phyloP scores from a whole-genome alignment of 2,113 vertebrate genomes.

The Tragulus kanchil region DNA sequence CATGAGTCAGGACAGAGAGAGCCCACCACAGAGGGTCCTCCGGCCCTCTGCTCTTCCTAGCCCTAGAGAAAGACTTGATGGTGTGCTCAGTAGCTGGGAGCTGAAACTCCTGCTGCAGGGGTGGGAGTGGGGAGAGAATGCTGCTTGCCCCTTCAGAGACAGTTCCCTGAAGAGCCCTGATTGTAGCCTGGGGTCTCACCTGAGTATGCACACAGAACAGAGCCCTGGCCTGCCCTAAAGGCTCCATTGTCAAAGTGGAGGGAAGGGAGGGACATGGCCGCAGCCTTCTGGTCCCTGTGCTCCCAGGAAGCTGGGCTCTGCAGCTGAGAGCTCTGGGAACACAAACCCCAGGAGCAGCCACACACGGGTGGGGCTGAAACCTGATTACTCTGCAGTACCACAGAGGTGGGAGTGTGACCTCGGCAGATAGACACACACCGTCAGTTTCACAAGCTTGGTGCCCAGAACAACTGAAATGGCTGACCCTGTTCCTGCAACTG shows the following conservation, averaged over 20 bases:
- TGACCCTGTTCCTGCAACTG: background rate
- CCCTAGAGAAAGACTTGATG: background rate
- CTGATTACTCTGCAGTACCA: background rate
- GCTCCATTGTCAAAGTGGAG: background rate
- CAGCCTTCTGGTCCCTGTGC: background rate
- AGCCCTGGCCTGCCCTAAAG: background rate
- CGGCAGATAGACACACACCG: background rate
- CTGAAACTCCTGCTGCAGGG: background rate
- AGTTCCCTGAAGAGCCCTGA: background rate
- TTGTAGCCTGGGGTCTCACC: background rate
- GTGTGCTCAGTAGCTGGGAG: background rate
- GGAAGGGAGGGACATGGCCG: background rate
- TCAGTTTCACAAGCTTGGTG: accelerated
- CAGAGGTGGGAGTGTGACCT: background rate
- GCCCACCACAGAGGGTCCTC: background rate
- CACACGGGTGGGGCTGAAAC: background rate
- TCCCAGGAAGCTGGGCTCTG: background rate
- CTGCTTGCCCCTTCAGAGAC: background rate
- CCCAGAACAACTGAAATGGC: background rate
- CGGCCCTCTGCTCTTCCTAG: background rate
- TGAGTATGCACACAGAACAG: background rate
- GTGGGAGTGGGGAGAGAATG: background rate
- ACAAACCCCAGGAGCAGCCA: background rate
- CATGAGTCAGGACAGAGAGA: background rate
- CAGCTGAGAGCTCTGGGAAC: background rate